Conservation (phyloP, 2,797 vertebrate genomes). For the Parauchenoglanis punctatus region DNA sequence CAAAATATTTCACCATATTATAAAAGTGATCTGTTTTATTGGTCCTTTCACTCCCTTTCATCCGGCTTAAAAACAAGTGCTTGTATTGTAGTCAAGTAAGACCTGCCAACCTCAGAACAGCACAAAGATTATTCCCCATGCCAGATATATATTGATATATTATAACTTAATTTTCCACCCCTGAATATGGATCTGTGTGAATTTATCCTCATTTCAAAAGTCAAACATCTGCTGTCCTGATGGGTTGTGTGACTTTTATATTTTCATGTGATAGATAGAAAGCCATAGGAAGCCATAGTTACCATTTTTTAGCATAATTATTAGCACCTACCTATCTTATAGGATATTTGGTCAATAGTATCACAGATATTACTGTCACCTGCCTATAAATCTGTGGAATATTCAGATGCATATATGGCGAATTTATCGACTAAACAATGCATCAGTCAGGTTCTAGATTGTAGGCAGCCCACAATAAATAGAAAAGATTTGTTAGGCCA, state of each 20-base stretch:
- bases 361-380: neutral
- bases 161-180: neutral
- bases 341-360: neutral
- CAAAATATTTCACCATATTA: neutral
- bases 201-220: neutral
- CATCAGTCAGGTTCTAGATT: neutral
- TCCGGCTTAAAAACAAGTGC: neutral
- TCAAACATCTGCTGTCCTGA: neutral
- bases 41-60: neutral
- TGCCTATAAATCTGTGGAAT: neutral
- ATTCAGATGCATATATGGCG: neutral
- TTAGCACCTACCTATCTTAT: neutral
- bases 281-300: too few species aligned
- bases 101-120: neutral
- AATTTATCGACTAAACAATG: slow-evolving; percentile 4
- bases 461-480: slow-evolving; percentile 15
- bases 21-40: neutral
- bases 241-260: neutral
- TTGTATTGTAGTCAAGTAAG: neutral
- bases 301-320: neutral
- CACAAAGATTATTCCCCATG: neutral
- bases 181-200: neutral
- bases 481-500: slow-evolving; percentile 24
- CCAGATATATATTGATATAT: neutral
- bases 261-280: neutral